A percentile compares a stretch with the other conserved stretches of the same genome.
phyloP scores from a whole-genome alignment of 2,888 invertebrate genomes.

The Prenolepis imparis region DNA sequence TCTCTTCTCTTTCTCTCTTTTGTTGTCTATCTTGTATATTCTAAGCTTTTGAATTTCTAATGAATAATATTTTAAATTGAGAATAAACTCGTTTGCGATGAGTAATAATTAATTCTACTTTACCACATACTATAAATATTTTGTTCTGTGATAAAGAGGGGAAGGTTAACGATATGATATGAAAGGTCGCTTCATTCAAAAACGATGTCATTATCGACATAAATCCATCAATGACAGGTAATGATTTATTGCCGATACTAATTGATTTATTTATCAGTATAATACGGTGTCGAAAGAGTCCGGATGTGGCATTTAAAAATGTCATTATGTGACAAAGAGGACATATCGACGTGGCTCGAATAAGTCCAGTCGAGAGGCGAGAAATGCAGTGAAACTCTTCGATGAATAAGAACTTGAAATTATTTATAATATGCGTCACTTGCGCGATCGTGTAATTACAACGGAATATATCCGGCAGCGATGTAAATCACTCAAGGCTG shows the following conservation, averaged over 20 bases:
- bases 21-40: no score
- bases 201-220: slow-evolving; percentile 39
- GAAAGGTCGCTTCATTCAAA: background rate
- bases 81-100: background rate
- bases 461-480: slow-evolving; percentile 39
- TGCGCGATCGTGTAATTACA: slow-evolving; percentile 62
- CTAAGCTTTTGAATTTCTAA: no score
- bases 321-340: slow-evolving; percentile 5
- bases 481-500: slow-evolving; percentile 67
- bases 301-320: slow-evolving; percentile 50
- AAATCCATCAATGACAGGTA: slow-evolving; percentile 57
- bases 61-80: background rate
- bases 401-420: slow-evolving; percentile 49
- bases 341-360: slow-evolving; percentile 36
- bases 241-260: slow-evolving; percentile 61
- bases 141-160: background rate
- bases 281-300: slow-evolving; percentile 9
- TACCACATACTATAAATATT: background rate
- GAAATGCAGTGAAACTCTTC: slow-evolving; percentile 37
- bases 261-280: slow-evolving; percentile 65
- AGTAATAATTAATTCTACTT: background rate
- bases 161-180: slow-evolving; percentile 7
- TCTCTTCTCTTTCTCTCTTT: no score
- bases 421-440: slow-evolving; percentile 69
- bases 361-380: slow-evolving; percentile 20